Evolutionary conservation across 2,888 invertebrate genomes (phyloP), one percentile per base, ranked within the genome.

Genomic region (Himalopsyche japonica): DNA sequence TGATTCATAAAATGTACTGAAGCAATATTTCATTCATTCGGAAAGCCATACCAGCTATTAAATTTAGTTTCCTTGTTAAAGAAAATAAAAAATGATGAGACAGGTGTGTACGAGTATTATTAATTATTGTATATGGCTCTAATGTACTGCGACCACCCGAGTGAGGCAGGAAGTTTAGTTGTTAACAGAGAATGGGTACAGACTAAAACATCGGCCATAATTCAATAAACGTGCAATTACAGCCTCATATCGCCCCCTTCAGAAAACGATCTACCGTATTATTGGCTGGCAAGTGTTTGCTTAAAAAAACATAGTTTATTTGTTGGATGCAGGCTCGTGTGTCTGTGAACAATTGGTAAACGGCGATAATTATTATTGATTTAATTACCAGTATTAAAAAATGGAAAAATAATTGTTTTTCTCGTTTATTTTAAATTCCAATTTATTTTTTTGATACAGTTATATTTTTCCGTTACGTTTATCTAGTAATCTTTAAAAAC

Each of bases 121-220:
- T 57, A 57, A 57, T 57, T 57, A 57, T 57, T 20, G 57, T 57
- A 57, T 49, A 49, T 48, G 49, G 32, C 34, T 80, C 49, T 80
- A 80, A 80, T 80, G 49, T 30, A 49, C 47, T 80, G 49, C 80
- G 80, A 49, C 80, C 80, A 80, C 80, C 80, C 47, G 47, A 47
- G 49, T 49, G 32, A 57, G 34, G 32, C 32, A 48, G 20, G 80
- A 80, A 80, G 57, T 34, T 32, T 48, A 77, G 32, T 77, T 57
- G 57, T 57, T 57, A 57, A 57, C 57, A 57, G 57, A 57, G 57
- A 57, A 57, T 57, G 57, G 57, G 57, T 57, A 57, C 57, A 57
- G 24, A 57, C 57, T 57, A 24, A 57, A 57, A 57, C 57, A 57
- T 57, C 57, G 57, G 24, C 57, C 57, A 57, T 57, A 57, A 57